Evolutionary conservation across 2,888 invertebrate genomes (phyloP).

Genomic region (Euclidia mi): DNA sequence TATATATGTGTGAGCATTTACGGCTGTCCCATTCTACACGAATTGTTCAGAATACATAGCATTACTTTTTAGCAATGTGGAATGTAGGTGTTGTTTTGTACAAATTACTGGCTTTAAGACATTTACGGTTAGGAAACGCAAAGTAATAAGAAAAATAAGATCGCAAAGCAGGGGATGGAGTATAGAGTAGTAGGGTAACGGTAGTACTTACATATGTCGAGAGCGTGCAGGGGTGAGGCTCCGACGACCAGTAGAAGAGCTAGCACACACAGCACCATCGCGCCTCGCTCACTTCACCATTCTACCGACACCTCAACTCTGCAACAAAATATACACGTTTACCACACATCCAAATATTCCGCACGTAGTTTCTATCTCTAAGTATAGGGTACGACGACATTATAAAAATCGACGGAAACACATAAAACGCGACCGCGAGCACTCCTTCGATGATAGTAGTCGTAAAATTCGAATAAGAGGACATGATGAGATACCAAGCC

Average conservation of each 20-base stretch:
- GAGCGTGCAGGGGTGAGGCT: conserved; percentile 68
- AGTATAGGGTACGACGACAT: conserved; percentile 3
- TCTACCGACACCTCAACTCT: conserved; percentile 70
- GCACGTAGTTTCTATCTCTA: background rate
- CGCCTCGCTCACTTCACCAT: conserved; percentile 82
- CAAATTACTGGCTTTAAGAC: conserved; percentile 7
- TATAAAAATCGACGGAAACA: conserved; percentile 18
- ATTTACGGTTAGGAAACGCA: conserved; percentile 6
- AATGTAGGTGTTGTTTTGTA: no score
- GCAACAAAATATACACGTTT: conserved; percentile 53
- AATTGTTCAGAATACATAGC: conserved; percentile 1
- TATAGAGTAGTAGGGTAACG: background rate
- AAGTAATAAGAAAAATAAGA: conserved; percentile 7
- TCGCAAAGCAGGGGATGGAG: conserved; percentile 13
- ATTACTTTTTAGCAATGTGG: background rate
- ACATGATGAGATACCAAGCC: conserved; percentile 7
- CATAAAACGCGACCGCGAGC: conserved; percentile 17
- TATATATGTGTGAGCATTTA: conserved; percentile 1
- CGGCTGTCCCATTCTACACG: background rate
- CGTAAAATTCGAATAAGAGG: conserved; percentile 22
- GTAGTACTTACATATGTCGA: conserved; percentile 82
- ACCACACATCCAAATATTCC: background rate
- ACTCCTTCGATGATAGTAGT: conserved; percentile 10
- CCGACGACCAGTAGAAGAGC: conserved; percentile 72
- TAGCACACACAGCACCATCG: conserved; percentile 77